Base-by-base conservation (phyloP, 1,140 invertebrate genomes). In the Gryon sp. region DNA sequence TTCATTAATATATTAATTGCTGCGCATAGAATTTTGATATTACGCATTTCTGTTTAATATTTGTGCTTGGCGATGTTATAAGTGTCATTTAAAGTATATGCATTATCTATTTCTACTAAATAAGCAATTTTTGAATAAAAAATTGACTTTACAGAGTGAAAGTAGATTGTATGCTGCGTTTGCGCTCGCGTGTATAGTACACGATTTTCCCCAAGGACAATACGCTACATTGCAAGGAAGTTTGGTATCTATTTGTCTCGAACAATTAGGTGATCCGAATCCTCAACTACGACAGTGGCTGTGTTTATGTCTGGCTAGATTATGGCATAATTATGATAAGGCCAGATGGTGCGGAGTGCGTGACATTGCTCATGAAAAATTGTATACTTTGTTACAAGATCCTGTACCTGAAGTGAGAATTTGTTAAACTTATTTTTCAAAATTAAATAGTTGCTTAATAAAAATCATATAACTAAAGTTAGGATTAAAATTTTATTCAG, bases 311-410 rank as follows among this genome's bases (percentile, higher is more conserved):
- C 90, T 99, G 41, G 97, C 95, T n/a, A 90, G 96, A 83, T 91
- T 98, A 19, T 99, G 98, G 98, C 93, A 95, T 65, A 94, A 96
- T 82, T 98, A 95, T 86, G 96, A 98, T 82, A 93, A 94, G 83
- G 97, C 98, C 14, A 91, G 97, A 60, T 99, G 98, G 97, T 96
- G 95, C 41, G 98, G 97, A 6, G 97, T 97, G 8, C 90, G 98
- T n/a, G 97, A 99, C 84, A 93, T 94, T 68, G 97, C 98, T 4
- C 97, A 98, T 88, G 98, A 99, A 86, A 98, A 99, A 89, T 90
- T 99, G 1, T 95, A 93, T 79, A 91, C 88, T 22, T 89, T 98
- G 40, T 88, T 98, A 5, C 89, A 91, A 52, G 96, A 98, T 90
- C 89, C 92, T 20, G 92, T 93, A 26, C 95, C 97, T 16, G 96